Base-by-base conservation (phyloP, 2,888 invertebrate genomes). In the Tenthredo notha region DNA sequence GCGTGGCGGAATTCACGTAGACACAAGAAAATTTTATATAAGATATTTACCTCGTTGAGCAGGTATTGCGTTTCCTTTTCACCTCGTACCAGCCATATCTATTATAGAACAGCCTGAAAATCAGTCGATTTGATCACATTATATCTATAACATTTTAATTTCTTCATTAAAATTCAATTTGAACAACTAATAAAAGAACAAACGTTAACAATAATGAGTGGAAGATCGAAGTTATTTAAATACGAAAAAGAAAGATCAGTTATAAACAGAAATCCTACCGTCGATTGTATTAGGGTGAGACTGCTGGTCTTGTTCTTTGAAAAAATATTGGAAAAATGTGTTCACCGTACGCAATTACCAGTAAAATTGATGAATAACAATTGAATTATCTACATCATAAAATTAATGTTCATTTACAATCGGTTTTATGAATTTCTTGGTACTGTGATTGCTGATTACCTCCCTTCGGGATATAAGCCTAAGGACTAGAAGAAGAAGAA, bases 1-100 rank as follows among this genome's bases (percentile, higher is more conserved):
- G 25, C 83, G 67, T 70, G 83, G 50, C 83, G 47, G 83, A 83
- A 83, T 67, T 47, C 83, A 83, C 83, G 83, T 83, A 67, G 65
- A 12, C 83, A 70, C 65, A 43, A 83, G 67, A 70, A 83, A 65
- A 83, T 83, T 83, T 83, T 83, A 83, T 43, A 47, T 47, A 54
- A 67, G 67, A 67, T 83, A 83, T 83, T 83, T 82, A 82, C 67
- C 21, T 21, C 67, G 21, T 43, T 43, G 18, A 7, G 18, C 29
- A 40, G 37, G 50, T 40, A 47, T 65, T 47, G 65, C 21, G 40
- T 80, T 15, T 43, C 18, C 80, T 29, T 65, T 80, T 18, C 21
- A 61, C 80, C 72, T 74, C 10, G 37, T 18, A 33, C 67, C 18
- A 61, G 80, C 58, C 40, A 10, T 29, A 77, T 29, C 75, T 29